These are phyloP conservation scores for Peromyscus eremicus DNA, from an alignment of 2,797 vertebrate species.

Conservation along the genomic window DNA sequence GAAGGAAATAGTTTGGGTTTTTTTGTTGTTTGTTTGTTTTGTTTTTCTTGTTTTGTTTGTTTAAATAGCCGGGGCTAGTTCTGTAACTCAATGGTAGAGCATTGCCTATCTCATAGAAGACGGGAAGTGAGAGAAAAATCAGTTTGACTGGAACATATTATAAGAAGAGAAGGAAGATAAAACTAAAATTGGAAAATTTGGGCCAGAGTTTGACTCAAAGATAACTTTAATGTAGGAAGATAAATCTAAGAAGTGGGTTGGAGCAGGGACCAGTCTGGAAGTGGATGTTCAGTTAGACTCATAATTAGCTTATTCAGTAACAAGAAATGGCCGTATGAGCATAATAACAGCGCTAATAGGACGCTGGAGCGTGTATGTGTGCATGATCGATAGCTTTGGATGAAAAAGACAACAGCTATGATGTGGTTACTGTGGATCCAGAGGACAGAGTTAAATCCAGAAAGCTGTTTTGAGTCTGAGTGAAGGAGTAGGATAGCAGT, in stretches of 20 bases:
- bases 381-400: neutral
- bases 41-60: neutral
- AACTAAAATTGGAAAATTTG: slow-evolving; percentile 19
- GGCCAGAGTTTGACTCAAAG: neutral
- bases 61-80: neutral
- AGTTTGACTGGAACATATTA: neutral
- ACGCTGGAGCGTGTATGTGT: neutral
- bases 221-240: slow-evolving; percentile 39
- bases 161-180: neutral
- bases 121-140: neutral
- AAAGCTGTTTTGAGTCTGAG: neutral
- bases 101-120: neutral
- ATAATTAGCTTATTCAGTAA: neutral
- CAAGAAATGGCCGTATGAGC: neutral
- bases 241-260: slow-evolving; percentile 7
- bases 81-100: neutral
- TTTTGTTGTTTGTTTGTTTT: neutral
- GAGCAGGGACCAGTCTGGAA: neutral
- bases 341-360: neutral
- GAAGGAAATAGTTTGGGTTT: neutral
- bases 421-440: neutral
- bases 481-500: neutral
- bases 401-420: neutral
- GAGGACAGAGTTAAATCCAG: neutral
- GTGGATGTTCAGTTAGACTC: neutral